These are phyloP conservation scores for Poecilia wingei DNA, from an alignment of 2,797 vertebrate species.

Conservation along the genomic window DNA sequence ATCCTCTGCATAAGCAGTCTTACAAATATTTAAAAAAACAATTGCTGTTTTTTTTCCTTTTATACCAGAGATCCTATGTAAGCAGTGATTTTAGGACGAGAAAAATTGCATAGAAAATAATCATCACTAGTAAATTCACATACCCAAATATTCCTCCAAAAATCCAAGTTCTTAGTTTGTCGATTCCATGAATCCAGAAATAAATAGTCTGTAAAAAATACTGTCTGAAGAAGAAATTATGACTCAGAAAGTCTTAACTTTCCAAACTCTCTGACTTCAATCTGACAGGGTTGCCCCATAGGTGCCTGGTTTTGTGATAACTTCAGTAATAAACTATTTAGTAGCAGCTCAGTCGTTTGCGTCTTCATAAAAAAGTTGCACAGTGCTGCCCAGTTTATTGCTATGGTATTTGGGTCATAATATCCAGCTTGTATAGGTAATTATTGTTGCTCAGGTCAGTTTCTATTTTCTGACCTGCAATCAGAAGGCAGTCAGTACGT, in stretches of 20 bases:
- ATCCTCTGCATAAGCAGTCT: not conserved
- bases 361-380: not conserved
- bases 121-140: not conserved
- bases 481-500: not conserved
- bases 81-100: not conserved
- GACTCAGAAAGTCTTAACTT: not conserved
- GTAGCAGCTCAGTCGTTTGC: not conserved
- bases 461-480: not conserved
- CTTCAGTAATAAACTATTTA: not conserved
- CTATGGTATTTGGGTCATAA: not conserved
- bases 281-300: not conserved
- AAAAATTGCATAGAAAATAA: not conserved
- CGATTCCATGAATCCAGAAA: not conserved
- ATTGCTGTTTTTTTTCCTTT: not conserved
- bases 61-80: not conserved
- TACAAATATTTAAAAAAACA: not conserved
- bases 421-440: not conserved
- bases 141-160: not conserved
- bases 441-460: conserved; percentile 1
- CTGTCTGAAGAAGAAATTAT: not conserved
- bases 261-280: not conserved
- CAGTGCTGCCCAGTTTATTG: not conserved
- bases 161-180: not conserved
- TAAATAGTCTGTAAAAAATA: not conserved
- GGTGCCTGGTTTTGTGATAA: not conserved